Conservation (phyloP, 2,888 invertebrate species). For the Aphrophora alni region DNA sequence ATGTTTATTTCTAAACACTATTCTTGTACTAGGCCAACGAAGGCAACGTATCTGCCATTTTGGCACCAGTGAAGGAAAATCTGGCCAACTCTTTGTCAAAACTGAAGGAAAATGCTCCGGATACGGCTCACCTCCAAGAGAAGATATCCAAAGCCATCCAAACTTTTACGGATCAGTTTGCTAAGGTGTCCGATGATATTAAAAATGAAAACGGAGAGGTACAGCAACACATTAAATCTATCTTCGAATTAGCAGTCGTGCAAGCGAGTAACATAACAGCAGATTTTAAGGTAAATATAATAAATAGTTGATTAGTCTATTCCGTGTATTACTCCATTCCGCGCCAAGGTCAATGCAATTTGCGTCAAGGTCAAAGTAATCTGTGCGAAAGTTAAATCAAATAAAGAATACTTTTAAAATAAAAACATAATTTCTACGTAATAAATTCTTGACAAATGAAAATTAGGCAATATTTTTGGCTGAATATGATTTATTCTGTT, state of each 20-base stretch:
- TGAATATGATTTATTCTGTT: no score
- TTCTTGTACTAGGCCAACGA: background rate
- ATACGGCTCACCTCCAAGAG: background rate
- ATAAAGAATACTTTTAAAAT: no score
- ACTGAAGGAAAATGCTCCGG: background rate
- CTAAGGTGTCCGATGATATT: background rate
- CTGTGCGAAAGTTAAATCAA: no score
- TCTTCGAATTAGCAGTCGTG: background rate
- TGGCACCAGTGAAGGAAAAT: background rate
- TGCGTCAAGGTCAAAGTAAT: no score
- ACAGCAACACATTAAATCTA: background rate
- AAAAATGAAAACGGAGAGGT: background rate
- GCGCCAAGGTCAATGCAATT: no score
- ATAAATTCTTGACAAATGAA: no score
- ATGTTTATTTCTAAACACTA: no score
- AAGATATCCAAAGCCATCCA: background rate
- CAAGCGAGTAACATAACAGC: background rate
- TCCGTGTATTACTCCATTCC: no score
- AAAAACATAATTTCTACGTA: no score
- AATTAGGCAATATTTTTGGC: no score
- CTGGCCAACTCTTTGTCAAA: background rate
- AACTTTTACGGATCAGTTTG: background rate
- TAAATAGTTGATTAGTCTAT: no score
- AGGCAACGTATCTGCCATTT: background rate
- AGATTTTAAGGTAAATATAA: background rate